A percentile compares a stretch with the other conserved stretches of the same genome.
phyloP scores from a whole-genome alignment of 2,113 vertebrate genomes.

The Illadopsis cleaveri region DNA sequence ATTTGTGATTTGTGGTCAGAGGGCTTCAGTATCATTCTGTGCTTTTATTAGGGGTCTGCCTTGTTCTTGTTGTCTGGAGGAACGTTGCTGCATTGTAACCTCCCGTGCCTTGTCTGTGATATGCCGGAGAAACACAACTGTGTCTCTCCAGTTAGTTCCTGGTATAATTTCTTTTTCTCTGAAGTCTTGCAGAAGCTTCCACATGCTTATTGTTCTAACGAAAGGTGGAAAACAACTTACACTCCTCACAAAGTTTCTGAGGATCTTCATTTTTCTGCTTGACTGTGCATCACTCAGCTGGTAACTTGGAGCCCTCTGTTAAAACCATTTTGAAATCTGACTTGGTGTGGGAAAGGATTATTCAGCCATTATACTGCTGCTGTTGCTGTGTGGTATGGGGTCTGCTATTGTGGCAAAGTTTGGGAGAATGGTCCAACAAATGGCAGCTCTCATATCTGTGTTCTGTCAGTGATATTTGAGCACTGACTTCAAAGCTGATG shows the following conservation, averaged over 20 bases:
- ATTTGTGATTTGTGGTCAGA: not conserved
- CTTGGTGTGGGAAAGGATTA: not conserved
- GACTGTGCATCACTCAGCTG: not conserved
- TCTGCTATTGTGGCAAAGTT: not conserved
- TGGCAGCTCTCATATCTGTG: not conserved
- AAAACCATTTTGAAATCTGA: not conserved
- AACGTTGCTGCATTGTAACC: not conserved
- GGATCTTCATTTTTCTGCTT: not conserved
- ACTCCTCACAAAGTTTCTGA: not conserved
- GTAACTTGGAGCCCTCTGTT: not conserved
- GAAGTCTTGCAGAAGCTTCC: not conserved
- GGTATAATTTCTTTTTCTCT: not conserved
- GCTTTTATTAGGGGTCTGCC: not conserved
- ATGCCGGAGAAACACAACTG: not conserved
- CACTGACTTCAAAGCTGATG: not conserved
- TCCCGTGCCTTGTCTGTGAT: not conserved
- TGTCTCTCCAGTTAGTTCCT: not conserved
- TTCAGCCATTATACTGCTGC: not conserved
- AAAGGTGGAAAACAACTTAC: not conserved
- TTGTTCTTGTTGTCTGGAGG: not conserved
- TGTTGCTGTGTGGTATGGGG: not conserved
- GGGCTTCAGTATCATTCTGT: not conserved
- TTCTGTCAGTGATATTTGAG: not conserved
- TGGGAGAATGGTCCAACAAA: not conserved
- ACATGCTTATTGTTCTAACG: not conserved